phyloP scores from a whole-genome alignment of 2,113 vertebrate genomes.

The Alligator sinensis region DNA sequence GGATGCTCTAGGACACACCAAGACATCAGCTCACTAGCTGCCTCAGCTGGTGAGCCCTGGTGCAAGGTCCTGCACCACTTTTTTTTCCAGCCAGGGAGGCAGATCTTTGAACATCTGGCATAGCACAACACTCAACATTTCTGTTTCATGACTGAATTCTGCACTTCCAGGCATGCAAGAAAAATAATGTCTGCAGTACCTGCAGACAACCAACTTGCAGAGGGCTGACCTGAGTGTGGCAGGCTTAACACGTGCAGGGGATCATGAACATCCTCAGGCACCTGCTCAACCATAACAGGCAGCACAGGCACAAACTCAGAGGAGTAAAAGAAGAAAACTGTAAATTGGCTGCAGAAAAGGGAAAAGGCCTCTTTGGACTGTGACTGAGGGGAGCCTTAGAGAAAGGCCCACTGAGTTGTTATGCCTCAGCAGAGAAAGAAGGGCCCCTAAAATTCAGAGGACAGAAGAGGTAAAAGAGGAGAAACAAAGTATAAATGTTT shows the following conservation, averaged over 20 bases:
- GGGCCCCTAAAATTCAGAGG: not conserved
- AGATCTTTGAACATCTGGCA: too few relatives aligned
- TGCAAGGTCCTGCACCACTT: too few relatives aligned
- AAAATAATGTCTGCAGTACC: too few relatives aligned
- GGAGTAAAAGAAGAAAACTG: not conserved
- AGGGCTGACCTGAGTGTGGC: not conserved
- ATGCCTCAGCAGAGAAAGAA: not conserved
- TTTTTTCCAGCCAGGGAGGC: too few relatives aligned
- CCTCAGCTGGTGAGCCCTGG: too few relatives aligned
- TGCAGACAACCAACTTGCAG: not conserved
- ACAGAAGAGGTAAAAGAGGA: not conserved
- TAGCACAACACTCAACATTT: too few relatives aligned
- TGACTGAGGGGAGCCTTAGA: not conserved
- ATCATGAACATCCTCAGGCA: not conserved
- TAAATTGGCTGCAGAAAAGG: not conserved
- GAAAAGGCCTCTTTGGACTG: not conserved
- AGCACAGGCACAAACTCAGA: not conserved
- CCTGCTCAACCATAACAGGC: not conserved
- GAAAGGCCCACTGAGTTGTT: not conserved
- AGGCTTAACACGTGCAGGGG: rapidly evolving
- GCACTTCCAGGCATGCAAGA: too few relatives aligned
- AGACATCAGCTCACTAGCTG: too few relatives aligned
- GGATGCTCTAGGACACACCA: too few relatives aligned
- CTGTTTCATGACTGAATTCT: too few relatives aligned
- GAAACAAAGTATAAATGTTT: not conserved